Conservation (phyloP, 2,797 vertebrate species). For the Gastrophryne carolinensis region DNA sequence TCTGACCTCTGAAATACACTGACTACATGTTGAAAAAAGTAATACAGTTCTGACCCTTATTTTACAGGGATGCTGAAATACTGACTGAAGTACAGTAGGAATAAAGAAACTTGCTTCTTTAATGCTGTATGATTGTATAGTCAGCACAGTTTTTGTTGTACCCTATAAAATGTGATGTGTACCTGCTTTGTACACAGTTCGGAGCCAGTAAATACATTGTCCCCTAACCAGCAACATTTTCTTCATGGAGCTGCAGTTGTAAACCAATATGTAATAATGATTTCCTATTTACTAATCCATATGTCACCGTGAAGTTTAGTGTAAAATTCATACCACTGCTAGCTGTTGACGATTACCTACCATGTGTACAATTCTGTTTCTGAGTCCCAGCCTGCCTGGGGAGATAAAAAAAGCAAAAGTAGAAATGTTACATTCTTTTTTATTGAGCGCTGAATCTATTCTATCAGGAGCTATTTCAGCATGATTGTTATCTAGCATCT, state of each 20-base stretch:
- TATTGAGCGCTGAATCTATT: conserved; percentile 49
- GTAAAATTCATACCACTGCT: conserved; percentile 28
- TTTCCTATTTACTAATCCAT: conserved; percentile 42
- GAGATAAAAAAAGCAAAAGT: conserved; percentile 45
- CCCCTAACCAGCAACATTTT: neutral
- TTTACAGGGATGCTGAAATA: too few species aligned
- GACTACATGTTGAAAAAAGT: too few species aligned
- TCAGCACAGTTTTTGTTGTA: neutral
- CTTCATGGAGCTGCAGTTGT: neutral
- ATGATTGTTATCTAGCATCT: conserved; percentile 49
- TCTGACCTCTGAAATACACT: too few species aligned
- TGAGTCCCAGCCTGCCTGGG: conserved; percentile 16
- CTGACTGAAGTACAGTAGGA: too few species aligned
- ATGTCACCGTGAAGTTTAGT: conserved; percentile 33
- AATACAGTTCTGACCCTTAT: too few species aligned
- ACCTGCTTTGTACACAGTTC: neutral
- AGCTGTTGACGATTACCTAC: conserved; percentile 27
- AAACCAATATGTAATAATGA: conserved; percentile 38
- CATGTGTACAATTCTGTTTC: conserved; percentile 36
- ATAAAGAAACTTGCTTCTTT: neutral
- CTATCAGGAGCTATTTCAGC: conserved; percentile 47
- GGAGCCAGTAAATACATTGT: neutral
- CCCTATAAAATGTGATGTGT: neutral
- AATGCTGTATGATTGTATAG: neutral
- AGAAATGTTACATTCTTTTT: conserved; percentile 43